These are phyloP conservation scores for Temnothorax nylanderi DNA, from an alignment of 1,140 invertebrate genomes.

Conservation along the genomic window DNA sequence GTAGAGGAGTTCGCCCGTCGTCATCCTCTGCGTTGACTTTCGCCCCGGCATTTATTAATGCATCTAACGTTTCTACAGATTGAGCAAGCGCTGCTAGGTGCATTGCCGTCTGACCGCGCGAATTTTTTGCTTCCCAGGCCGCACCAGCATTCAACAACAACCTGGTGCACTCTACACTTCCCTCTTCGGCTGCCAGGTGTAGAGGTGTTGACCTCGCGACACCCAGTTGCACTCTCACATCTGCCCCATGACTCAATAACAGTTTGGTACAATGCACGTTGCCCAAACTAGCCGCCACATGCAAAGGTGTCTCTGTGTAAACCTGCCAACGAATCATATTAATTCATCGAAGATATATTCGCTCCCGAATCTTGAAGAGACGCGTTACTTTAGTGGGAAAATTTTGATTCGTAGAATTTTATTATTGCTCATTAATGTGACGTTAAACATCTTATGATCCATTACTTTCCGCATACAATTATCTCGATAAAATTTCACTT, in stretches of 20 bases:
- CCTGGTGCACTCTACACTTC: constrained; percentile 89
- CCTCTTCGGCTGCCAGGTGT: constrained; percentile 94
- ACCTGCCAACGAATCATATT: constrained; percentile 83
- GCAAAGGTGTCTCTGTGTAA: constrained; percentile 93
- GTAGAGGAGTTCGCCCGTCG: constrained; percentile 91
- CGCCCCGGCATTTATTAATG: constrained; percentile 88
- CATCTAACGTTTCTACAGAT: constrained; percentile 90
- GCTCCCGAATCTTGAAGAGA: not conserved
- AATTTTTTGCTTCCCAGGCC: constrained; percentile 88
- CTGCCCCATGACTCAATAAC: constrained; percentile 90
- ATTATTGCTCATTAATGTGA: not conserved
- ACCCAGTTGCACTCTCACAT: constrained; percentile 91
- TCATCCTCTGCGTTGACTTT: constrained; percentile 88
- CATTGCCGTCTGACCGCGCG: constrained; percentile 91
- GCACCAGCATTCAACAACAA: constrained; percentile 91
- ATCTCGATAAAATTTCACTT: not conserved
- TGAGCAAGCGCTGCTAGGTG: constrained; percentile 92
- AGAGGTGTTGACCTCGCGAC: constrained; percentile 90
- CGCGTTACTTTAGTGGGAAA: constrained; percentile 1
- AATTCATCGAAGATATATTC: not conserved
- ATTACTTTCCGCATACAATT: not conserved
- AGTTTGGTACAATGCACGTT: constrained; percentile 89
- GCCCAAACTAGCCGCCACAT: constrained; percentile 92
- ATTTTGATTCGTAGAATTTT: not conserved
- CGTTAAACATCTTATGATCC: not conserved